Evolutionary conservation across 2,888 invertebrate species (phyloP).

Genomic region (Leucophenga maculata): DNA sequence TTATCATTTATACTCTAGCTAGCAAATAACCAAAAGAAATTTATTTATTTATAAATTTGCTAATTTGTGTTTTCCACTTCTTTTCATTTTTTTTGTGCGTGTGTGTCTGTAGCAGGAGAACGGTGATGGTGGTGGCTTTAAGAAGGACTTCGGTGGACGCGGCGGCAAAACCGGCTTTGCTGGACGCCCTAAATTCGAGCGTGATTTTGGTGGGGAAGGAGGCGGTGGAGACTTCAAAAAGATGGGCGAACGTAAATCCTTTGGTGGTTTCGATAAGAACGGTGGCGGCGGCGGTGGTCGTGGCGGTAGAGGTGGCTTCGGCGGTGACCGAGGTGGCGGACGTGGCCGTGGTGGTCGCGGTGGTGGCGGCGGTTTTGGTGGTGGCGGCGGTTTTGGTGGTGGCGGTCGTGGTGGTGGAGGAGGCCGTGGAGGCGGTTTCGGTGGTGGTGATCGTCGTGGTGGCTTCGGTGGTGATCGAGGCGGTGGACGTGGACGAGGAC

Average conservation of each 20-base stretch:
- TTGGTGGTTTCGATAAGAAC: constrained; percentile 64
- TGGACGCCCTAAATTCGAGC: constrained; percentile 65
- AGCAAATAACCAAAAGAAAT: neutral
- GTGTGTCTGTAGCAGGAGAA: constrained; percentile 50
- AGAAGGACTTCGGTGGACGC: constrained; percentile 50
- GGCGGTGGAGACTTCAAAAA: constrained; percentile 67
- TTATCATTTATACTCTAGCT: constrained; percentile 18
- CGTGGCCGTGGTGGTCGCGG: constrained; percentile 49
- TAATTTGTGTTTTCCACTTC: constrained; percentile 71
- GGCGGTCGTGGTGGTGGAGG: constrained; percentile 72
- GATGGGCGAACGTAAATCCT: constrained; percentile 67
- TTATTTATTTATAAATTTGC: constrained; percentile 52
- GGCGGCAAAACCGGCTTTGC: constrained; percentile 61
- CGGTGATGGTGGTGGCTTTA: constrained; percentile 66
- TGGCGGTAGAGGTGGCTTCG: constrained; percentile 40
- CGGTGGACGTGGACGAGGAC: constrained; percentile 62
- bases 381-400: constrained; percentile 66
- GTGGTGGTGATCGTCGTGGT: constrained; percentile 34
- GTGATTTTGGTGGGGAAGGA: constrained; percentile 60
- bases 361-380: constrained; percentile 51
- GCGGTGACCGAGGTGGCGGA: constrained; percentile 45
- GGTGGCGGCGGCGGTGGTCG: constrained; percentile 50
- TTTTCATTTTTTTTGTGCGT: constrained; percentile 51
- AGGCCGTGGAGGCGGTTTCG: constrained; percentile 44
- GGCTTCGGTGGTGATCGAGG: constrained; percentile 31